Evolutionary conservation across 2,888 invertebrate genomes (phyloP), one percentile per base, ranked within the genome.

Genomic region (Dasypogon diadema): DNA sequence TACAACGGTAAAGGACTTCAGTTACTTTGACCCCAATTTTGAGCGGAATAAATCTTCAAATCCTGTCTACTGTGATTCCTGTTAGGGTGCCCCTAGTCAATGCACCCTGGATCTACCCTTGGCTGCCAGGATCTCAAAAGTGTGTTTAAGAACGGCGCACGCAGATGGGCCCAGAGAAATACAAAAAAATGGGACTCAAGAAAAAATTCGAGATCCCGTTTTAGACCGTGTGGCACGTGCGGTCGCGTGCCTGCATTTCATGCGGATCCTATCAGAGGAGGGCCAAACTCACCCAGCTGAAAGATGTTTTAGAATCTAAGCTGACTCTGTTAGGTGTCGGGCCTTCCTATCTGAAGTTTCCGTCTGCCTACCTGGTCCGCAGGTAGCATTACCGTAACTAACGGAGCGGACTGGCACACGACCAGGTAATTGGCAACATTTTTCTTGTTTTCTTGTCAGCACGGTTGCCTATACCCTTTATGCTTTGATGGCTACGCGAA

Each of bases 51-150:
- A 60, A 37, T 60, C 24, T 14, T 30, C 42, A 70, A 77, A 77
- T 77, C 77, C 74, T 70, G 77, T 77, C 77, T 74, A 74, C 77
- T 77, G 77, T 75, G 77, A 77, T 77, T 77, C 77, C 77, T 77
- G 77, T 75, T 75, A 51, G 74, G 37, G 75, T n/a, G 46, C 65
- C 65, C 65, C 22, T 60, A 34, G 21, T 18, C 48, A 24, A 46
- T 48, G 37, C 65, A 22, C 24, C 46, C n/a, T 48, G 8, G 48
- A 22, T 22, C 14, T n/a, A n/a, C n/a, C n/a, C n/a, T n/a, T n/a
- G n/a, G 48, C 65, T 14, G 65, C 37, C 24, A 42, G 24, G 16
- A 24, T 48, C 48, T 24, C 14, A 1, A 3, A 65, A 22, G n/a
- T 12, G 42, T n/a, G n/a, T 42, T 65, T 46, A 65, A 65, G 48